Conservation (phyloP, 2,888 invertebrate genomes). For the Cyrtodaria siliqua region DNA sequence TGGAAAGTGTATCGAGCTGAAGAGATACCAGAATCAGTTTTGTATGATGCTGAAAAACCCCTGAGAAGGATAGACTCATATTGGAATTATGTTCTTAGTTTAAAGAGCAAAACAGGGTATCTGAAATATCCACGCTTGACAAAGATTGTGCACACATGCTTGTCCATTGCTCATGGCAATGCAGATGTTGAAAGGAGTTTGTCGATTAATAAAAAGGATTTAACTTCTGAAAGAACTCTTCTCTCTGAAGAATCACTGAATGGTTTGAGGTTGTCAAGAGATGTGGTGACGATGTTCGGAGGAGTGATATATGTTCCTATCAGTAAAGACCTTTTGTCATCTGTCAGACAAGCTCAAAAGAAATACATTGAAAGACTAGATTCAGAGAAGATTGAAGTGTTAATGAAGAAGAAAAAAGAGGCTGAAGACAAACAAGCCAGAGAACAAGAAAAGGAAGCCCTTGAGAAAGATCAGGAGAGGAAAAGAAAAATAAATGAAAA, state of each 20-base stretch:
- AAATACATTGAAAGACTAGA: constrained; percentile 26
- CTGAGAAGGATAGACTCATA: constrained; percentile 25
- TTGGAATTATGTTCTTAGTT: constrained; percentile 35
- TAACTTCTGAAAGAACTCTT: constrained; percentile 17
- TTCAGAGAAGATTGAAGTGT: constrained; percentile 19
- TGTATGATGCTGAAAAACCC: constrained; percentile 12
- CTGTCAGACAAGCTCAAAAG: constrained; percentile 18
- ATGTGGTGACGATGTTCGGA: constrained; percentile 5
- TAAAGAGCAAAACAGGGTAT: constrained; percentile 13
- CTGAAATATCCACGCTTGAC: constrained; percentile 19
- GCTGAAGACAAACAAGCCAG: constrained; percentile 1
- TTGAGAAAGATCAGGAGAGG: constrained; percentile 14
- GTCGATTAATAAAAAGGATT: constrained; percentile 19
- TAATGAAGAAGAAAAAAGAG: neutral
- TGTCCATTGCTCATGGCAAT: constrained; percentile 35
- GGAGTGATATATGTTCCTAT: constrained; percentile 24
- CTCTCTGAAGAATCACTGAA: constrained; percentile 20
- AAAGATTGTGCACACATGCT: constrained; percentile 22
- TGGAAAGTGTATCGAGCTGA: constrained; percentile 32
- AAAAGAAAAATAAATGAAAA: constrained; percentile 31
- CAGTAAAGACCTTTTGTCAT: constrained; percentile 3
- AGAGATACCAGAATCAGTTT: too few relatives aligned
- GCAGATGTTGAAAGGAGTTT: constrained; percentile 48
- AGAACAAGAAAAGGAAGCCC: constrained; percentile 3
- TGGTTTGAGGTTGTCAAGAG: constrained; percentile 20